Percentiles rank a stretch among this genome's conserved stretches.
Conservation (phyloP, 2,113 vertebrate species). For the Acinonyx jubatus region DNA sequence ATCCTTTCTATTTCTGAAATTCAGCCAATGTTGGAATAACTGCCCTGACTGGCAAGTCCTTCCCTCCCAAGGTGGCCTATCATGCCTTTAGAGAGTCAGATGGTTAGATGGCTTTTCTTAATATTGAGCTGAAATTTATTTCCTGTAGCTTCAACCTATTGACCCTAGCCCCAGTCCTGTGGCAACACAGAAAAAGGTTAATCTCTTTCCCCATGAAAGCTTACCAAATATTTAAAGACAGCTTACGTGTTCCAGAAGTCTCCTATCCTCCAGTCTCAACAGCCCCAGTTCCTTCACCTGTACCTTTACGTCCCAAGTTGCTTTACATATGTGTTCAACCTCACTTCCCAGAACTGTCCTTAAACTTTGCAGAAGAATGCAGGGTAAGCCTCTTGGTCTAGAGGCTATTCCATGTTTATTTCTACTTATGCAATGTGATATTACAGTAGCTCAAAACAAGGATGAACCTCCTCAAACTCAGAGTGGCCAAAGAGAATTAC, state of each 20-base stretch:
- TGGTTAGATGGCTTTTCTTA: background rate
- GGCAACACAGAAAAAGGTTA: background rate
- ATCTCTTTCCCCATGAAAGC: background rate
- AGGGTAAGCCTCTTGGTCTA: background rate
- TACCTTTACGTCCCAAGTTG: background rate
- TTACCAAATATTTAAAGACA: slow-evolving; percentile 29
- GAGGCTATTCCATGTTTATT: background rate
- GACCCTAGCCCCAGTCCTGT: background rate
- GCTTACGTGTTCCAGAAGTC: background rate
- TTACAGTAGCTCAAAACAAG: slow-evolving; percentile 5
- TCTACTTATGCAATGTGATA: background rate
- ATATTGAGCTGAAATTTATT: slow-evolving; percentile 30
- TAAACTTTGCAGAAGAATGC: background rate
- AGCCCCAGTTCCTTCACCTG: background rate
- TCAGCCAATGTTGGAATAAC: background rate
- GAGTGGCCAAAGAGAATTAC: background rate
- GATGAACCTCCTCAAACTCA: background rate
- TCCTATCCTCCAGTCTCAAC: background rate
- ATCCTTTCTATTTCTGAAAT: background rate
- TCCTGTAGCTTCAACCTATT: background rate
- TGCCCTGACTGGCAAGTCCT: background rate
- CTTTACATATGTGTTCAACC: background rate
- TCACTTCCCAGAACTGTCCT: background rate
- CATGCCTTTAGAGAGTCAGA: background rate
- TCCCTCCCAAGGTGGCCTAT: background rate